These are phyloP conservation scores for Hapalemur alaotrensis DNA, from an alignment of 2,797 vertebrate species.

Conservation along the genomic window DNA sequence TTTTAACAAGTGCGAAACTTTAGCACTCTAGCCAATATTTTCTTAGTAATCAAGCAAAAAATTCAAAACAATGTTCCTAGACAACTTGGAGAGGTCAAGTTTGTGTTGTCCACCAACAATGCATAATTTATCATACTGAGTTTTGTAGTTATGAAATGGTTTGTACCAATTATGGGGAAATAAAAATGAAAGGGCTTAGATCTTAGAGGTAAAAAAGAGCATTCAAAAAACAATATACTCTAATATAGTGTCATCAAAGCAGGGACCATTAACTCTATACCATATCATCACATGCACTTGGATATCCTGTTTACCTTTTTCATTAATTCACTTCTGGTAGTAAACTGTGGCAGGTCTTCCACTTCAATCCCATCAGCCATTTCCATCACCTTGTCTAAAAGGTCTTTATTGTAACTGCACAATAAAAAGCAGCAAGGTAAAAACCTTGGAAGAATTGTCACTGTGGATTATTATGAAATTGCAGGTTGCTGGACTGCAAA, in stretches of 20 bases:
- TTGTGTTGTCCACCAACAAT: background rate
- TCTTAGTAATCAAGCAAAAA: conserved; percentile 26
- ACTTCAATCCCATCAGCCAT: conserved; percentile 92
- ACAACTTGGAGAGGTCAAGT: background rate
- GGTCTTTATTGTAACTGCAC: conserved; percentile 88
- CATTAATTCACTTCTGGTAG: conserved; percentile 91
- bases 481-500: background rate
- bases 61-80: conserved; percentile 1
- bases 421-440: conserved; percentile 65
- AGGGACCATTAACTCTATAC: background rate
- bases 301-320: conserved; percentile 84
- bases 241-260: background rate
- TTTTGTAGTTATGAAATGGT: conserved; percentile 34
- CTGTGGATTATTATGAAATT: background rate
- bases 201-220: background rate
- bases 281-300: background rate
- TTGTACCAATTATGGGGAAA: conserved; percentile 8
- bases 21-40: background rate
- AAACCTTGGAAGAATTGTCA: background rate
- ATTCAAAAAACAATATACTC: background rate
- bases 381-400: conserved; percentile 89
- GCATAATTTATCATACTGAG: background rate
- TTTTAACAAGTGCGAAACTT: conserved; percentile 26
- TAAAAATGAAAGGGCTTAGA: background rate
- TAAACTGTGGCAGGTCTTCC: conserved; percentile 92